A percentile compares a stretch with the other conserved stretches of the same genome.
Conservation (phyloP, 2,888 invertebrate species). For the Neria commutata region DNA sequence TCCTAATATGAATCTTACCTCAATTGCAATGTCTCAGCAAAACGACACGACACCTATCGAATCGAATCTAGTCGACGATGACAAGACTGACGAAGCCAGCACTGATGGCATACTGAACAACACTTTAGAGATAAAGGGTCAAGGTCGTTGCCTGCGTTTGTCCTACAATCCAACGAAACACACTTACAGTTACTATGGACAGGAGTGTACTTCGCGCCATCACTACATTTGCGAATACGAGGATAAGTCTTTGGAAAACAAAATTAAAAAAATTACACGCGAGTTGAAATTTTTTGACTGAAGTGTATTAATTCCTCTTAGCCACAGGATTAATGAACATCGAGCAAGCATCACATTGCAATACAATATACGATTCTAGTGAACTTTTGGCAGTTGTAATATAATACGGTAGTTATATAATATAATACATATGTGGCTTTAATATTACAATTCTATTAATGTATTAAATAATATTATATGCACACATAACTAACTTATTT, state of each 20-base stretch:
- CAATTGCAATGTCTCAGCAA: conserved; percentile 51
- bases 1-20: conserved; percentile 62
- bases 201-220: conserved; percentile 73
- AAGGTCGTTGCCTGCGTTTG: conserved; percentile 75
- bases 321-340: background rate
- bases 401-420: too few species aligned
- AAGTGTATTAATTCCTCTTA: background rate
- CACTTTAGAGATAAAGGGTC: conserved; percentile 66
- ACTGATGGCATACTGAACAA: conserved; percentile 55
- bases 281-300: conserved; percentile 48
- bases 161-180: conserved; percentile 68
- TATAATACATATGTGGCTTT: too few species aligned
- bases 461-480: too few species aligned
- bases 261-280: conserved; percentile 66
- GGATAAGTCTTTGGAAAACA: conserved; percentile 68
- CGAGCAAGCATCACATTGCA: too few species aligned
- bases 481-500: too few species aligned
- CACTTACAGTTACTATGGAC: conserved; percentile 72
- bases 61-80: conserved; percentile 44
- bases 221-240: conserved; percentile 75
- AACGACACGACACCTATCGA: conserved; percentile 40
- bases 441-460: too few species aligned
- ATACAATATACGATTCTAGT: too few species aligned
- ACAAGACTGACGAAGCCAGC: conserved; percentile 27
- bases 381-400: too few species aligned